Base-by-base conservation (phyloP, 1,140 invertebrate genomes). In the Nasonia longicornis region DNA sequence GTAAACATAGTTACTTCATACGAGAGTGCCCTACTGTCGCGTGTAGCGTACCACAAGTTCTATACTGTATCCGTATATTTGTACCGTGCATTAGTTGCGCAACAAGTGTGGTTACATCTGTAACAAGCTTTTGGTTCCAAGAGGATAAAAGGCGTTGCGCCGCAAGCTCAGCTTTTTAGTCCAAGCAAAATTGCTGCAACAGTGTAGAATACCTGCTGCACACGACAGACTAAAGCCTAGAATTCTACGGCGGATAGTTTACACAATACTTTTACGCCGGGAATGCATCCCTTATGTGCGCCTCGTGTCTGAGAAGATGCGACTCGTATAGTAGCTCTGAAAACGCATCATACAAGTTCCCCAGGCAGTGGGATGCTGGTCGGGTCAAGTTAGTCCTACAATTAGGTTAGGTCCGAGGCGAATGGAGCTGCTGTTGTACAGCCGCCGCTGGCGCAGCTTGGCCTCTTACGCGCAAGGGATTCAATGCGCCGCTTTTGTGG, bases 341-440 rank as follows among this genome's bases (percentile, higher is more conserved):
- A 58, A 58, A n/a, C 52, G 16, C 52, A 52, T 58, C 20, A 52
- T 58, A 6, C 52, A 58, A 20, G 52, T n/a, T 52, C 48, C 48
- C 16, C 7, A n/a, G 16, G 20, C 16, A 58, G 52, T 58, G 52
- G 14, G 14, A 58, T 58, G 52, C 16, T 67, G 8, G 26, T 11
- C 29, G 29, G 64, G 64, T 67, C 26, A 67, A 67, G 14, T 67
- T 67, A 29, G 64, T 67, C 29, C 29, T 26, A 29, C 22, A 67
- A 67, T 67, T 67, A 67, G 64, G 64, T 67, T 67, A 67, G 64
- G 64, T 67, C 64, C 64, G 26, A 31, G 16, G n/a, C 63, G 26
- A 66, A 26, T 52, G n/a, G 63, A 66, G 63, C 63, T 26, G 20
- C 22, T 16, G 2, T 22, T 10, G 20, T 22, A 11, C 11, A 14